A percentile compares a stretch with the other conserved stretches of the same genome.
Conservation (phyloP, 2,888 invertebrate genomes). For the Pseudococcus longispinus region DNA sequence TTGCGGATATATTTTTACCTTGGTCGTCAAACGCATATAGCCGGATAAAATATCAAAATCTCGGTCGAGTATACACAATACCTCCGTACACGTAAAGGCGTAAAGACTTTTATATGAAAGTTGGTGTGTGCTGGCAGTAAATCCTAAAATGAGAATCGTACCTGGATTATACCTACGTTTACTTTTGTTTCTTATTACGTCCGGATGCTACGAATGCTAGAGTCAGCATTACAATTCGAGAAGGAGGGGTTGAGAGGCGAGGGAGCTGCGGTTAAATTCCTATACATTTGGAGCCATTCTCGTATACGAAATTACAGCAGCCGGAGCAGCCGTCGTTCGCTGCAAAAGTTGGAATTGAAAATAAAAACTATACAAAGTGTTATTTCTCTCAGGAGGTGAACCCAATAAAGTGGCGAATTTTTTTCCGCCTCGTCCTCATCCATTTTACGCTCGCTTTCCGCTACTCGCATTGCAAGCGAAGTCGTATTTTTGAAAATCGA, state of each 20-base stretch:
- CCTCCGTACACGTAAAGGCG: background rate
- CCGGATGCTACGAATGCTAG: background rate
- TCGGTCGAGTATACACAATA: background rate
- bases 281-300: background rate
- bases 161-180: slow-evolving; percentile 29
- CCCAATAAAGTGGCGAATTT: slow-evolving; percentile 10
- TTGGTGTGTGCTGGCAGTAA: background rate
- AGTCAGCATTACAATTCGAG: too few relatives aligned
- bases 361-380: slow-evolving; percentile 1
- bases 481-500: slow-evolving; percentile 5
- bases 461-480: background rate
- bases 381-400: slow-evolving; percentile 13
- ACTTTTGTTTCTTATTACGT: slow-evolving; percentile 20
- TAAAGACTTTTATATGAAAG: slow-evolving; percentile 24
- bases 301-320: background rate
- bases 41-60: background rate
- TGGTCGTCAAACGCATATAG: background rate
- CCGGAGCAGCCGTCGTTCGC: background rate
- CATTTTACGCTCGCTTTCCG: background rate
- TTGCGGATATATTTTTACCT: background rate
- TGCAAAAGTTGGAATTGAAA: slow-evolving; percentile 10
- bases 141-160: slow-evolving; percentile 25
- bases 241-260: background rate
- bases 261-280: background rate
- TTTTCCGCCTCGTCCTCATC: background rate